These are phyloP conservation scores for Potamilus streckersoni DNA, from an alignment of 1,140 invertebrate genomes.

Conservation along the genomic window DNA sequence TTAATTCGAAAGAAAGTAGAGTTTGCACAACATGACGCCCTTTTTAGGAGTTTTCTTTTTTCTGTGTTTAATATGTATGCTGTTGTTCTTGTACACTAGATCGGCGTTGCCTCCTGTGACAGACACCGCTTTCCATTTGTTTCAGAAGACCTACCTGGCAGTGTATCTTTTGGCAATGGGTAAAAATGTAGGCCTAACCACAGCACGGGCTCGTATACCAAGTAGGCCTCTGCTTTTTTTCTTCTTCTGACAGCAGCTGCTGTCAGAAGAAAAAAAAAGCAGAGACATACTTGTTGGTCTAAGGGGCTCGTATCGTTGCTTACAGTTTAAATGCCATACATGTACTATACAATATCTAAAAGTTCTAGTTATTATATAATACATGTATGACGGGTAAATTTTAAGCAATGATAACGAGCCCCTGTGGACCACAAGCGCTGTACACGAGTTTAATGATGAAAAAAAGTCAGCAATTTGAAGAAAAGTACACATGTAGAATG, in stretches of 20 bases:
- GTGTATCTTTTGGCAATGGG: constrained; percentile 75
- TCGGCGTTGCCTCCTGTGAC: constrained; percentile 44
- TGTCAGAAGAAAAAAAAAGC: too few relatives aligned
- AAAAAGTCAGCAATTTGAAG: too few relatives aligned
- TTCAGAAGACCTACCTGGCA: constrained; percentile 74
- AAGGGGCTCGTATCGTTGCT: too few relatives aligned
- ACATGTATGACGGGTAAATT: neutral
- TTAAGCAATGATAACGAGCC: too few relatives aligned
- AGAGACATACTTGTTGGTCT: too few relatives aligned
- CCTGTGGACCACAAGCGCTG: neutral
- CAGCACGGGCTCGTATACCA: too few relatives aligned
- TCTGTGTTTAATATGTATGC: constrained; percentile 53
- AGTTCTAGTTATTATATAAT: too few relatives aligned
- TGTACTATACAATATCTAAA: neutral
- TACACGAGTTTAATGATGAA: neutral
- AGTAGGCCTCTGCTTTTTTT: too few relatives aligned
- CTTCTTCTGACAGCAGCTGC: too few relatives aligned
- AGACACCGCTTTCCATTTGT: constrained; percentile 69
- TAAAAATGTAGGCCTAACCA: neutral
- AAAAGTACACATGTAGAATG: too few relatives aligned
- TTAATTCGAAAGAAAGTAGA: too few relatives aligned
- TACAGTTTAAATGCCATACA: too few relatives aligned
- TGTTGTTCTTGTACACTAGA: constrained; percentile 62
- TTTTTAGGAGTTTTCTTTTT: constrained; percentile 61
- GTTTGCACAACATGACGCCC: constrained; percentile 50